A percentile compares a stretch with the other conserved stretches of the same genome.
Evolutionary conservation across 2,113 vertebrate genomes (phyloP).

Genomic region (Leiothrix lutea): DNA sequence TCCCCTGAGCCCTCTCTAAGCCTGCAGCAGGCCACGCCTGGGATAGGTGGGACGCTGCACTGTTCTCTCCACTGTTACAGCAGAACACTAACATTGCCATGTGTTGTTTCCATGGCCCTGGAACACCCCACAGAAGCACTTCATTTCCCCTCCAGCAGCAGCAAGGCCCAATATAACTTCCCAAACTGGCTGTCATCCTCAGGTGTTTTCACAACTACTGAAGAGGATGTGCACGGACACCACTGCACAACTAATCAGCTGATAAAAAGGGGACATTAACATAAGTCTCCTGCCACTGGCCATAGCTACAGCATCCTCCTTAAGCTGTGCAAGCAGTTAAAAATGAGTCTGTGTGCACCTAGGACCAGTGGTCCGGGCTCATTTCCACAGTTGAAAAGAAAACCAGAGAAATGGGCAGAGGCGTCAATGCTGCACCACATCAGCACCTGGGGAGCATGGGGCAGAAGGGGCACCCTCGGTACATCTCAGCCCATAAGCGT

Average conservation of each 20-base stretch:
- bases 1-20: background rate
- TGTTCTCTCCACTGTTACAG: background rate
- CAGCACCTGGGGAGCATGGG: background rate
- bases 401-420: background rate
- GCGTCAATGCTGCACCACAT: background rate
- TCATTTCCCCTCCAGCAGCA: background rate
- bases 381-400: background rate
- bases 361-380: background rate
- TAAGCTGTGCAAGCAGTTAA: background rate
- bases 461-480: background rate
- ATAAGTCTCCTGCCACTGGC: background rate
- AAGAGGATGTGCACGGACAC: background rate
- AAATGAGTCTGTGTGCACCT: background rate
- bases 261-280: background rate
- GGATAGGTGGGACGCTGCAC: rapidly evolving
- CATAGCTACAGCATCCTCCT: background rate
- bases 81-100: rapidly evolving
- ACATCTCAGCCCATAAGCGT: background rate
- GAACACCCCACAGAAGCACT: background rate
- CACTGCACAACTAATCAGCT: background rate
- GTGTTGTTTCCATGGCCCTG: background rate
- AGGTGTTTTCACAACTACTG: background rate
- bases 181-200: background rate
- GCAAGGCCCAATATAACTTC: background rate
- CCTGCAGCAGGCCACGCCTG: background rate